Evolutionary conservation across 2,888 invertebrate genomes (phyloP).

Genomic region (Lycocerus yunnanus): DNA sequence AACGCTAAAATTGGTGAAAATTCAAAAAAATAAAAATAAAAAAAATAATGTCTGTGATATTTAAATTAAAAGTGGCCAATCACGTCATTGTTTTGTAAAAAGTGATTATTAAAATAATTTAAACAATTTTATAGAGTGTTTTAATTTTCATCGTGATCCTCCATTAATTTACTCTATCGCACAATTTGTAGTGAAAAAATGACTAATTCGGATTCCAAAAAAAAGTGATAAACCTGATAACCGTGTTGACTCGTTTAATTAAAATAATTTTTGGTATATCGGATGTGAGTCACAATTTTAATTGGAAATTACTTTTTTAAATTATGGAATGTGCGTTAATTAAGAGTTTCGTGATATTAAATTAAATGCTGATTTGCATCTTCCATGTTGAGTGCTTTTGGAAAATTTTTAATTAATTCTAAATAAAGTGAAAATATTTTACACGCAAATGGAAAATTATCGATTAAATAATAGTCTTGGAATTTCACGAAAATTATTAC

Average conservation of each 20-base stretch:
- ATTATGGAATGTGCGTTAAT: neutral
- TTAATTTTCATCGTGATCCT: neutral
- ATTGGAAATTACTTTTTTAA: neutral
- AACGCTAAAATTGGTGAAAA: neutral
- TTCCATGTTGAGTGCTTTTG: neutral
- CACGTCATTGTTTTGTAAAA: neutral
- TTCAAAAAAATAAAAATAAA: too few relatives aligned
- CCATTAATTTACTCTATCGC: neutral
- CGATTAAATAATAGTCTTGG: neutral
- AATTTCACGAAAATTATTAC: neutral
- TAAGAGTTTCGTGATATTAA: neutral
- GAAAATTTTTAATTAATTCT: neutral
- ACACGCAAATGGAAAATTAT: neutral
- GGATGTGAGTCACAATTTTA: neutral
- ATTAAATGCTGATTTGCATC: neutral
- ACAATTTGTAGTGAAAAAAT: neutral
- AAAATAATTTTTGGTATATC: neutral
- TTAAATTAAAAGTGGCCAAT: neutral
- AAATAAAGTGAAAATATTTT: neutral
- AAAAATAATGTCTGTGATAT: neutral
- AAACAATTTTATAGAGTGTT: neutral
- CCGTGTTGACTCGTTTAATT: neutral
- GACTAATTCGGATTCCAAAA: neutral
- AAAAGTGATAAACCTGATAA: neutral
- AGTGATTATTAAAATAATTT: neutral